Conservation (phyloP, 2,797 vertebrate genomes). For the Alexandromys oeconomus region DNA sequence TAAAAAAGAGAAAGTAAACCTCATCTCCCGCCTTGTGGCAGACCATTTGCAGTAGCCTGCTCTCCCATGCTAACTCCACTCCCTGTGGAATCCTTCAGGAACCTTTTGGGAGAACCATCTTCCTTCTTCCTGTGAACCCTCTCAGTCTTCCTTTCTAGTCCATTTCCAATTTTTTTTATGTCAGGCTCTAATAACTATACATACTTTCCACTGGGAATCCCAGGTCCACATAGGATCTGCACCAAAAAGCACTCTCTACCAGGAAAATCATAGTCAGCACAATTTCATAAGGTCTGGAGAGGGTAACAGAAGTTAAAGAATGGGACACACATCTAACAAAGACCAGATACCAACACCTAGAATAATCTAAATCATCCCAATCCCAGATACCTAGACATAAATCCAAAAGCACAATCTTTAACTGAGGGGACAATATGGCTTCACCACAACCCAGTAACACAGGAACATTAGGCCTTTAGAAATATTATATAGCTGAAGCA, state of each 20-base stretch:
- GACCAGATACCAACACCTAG: background rate
- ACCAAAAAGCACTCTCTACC: background rate
- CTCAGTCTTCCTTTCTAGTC: background rate
- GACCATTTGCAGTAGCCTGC: background rate
- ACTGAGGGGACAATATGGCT: background rate
- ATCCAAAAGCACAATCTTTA: background rate
- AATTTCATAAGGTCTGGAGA: background rate
- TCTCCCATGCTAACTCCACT: background rate
- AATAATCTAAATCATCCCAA: background rate
- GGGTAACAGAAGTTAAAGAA: background rate
- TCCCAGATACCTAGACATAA: background rate
- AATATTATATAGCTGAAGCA: background rate
- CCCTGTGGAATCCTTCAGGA: background rate
- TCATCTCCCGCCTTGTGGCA: background rate
- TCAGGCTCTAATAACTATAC: background rate
- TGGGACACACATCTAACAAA: background rate
- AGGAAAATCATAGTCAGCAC: background rate
- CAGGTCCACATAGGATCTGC: background rate
- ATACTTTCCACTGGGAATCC: background rate
- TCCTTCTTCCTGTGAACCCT: background rate
- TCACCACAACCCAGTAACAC: background rate
- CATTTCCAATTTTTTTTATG: background rate
- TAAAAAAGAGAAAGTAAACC: background rate
- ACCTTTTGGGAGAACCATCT: background rate
- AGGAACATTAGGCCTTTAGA: background rate